These are phyloP conservation scores for Drosophila paracracens DNA, from an alignment of 2,888 invertebrate species.

Conservation along the genomic window DNA sequence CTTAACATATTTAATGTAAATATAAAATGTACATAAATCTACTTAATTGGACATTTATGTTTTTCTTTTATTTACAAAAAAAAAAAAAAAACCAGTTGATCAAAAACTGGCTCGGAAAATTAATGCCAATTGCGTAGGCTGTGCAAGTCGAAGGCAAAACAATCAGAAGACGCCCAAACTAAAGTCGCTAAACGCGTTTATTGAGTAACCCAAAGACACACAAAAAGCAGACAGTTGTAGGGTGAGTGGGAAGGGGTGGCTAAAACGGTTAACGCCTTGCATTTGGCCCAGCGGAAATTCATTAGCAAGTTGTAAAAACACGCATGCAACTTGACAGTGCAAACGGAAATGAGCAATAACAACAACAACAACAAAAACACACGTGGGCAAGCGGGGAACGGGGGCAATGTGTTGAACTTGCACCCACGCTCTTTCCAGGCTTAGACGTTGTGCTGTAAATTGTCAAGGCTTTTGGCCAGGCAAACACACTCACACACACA, in stretches of 20 bases:
- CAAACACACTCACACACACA: neutral
- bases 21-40: slow-evolving; percentile 28
- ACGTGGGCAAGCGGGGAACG: slow-evolving; percentile 44
- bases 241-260: neutral
- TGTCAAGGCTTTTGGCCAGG: slow-evolving; percentile 60
- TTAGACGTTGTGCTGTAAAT: slow-evolving; percentile 1
- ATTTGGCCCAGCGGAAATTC: slow-evolving; percentile 72
- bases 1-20: slow-evolving; percentile 10
- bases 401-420: slow-evolving; percentile 52
- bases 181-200: slow-evolving; percentile 37
- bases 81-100: slow-evolving; percentile 26
- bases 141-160: slow-evolving; percentile 36
- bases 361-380: neutral
- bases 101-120: slow-evolving; percentile 31
- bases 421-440: slow-evolving; percentile 29
- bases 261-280: slow-evolving; percentile 46
- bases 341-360: slow-evolving; percentile 62
- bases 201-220: slow-evolving; percentile 54
- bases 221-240: neutral
- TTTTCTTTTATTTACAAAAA: neutral
- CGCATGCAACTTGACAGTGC: slow-evolving; percentile 43
- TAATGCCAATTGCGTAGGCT: slow-evolving; percentile 43
- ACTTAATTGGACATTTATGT: slow-evolving; percentile 21
- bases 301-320: slow-evolving; percentile 65
- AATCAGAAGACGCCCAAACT: slow-evolving; percentile 60